Percentiles rank a stretch among this genome's conserved stretches.
These are phyloP conservation scores for Hirtodrosophila duncani DNA, from an alignment of 2,888 invertebrate species.

Conservation along the genomic window DNA sequence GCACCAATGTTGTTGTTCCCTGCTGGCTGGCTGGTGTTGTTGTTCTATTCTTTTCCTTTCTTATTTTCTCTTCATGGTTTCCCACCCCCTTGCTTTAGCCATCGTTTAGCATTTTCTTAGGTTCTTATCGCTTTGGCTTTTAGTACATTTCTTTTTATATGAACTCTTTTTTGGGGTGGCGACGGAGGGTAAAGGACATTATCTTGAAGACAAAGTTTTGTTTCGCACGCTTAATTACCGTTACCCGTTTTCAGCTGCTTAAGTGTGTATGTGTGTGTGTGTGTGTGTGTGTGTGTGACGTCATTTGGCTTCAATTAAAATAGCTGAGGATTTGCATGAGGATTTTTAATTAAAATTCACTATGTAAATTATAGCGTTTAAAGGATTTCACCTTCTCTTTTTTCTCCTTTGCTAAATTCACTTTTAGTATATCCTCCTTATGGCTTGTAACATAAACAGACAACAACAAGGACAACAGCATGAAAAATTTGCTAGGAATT, in stretches of 20 bases:
- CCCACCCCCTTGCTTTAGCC: not conserved
- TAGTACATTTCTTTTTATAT: conserved; percentile 53
- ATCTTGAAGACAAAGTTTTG: conserved; percentile 43
- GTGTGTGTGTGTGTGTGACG: conserved; percentile 38
- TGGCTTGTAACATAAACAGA: no score
- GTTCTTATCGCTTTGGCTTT: not conserved
- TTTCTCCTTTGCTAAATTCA: conserved; percentile 7
- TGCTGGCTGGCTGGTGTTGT: conserved; percentile 4
- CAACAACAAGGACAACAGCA: no score
- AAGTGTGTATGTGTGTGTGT: conserved; percentile 3
- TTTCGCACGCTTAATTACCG: conserved; percentile 64
- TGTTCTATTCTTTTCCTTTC: not conserved
- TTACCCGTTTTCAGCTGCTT: not conserved
- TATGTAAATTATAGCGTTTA: conserved; percentile 68
- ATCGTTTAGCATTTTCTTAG: no score
- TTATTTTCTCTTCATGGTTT: not conserved
- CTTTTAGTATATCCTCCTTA: no score
- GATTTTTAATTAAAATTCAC: conserved; percentile 73
- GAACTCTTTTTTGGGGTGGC: conserved; percentile 56
- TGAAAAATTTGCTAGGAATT: no score
- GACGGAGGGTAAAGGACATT: conserved; percentile 38
- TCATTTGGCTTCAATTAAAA: conserved; percentile 72
- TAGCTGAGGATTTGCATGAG: conserved; percentile 67
- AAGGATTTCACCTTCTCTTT: conserved; percentile 40
- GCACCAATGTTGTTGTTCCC: no score